phyloP scores from a whole-genome alignment of 2,113 vertebrate species.

The Macaca nemestrina region DNA sequence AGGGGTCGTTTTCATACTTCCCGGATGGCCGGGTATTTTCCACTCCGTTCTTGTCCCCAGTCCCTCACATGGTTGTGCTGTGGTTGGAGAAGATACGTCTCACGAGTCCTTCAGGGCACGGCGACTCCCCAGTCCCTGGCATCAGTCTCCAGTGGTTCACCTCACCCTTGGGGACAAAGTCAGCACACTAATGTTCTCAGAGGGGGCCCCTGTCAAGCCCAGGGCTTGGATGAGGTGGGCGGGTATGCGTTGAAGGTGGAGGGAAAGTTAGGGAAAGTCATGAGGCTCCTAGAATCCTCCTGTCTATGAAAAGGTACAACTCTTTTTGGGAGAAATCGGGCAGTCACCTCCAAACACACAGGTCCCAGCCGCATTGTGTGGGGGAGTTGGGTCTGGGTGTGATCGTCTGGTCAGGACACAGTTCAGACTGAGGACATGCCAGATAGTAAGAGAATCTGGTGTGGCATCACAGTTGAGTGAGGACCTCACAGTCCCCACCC shows the following conservation, averaged over 20 bases:
- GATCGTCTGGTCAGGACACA: background rate
- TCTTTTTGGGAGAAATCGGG: background rate
- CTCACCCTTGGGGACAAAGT: background rate
- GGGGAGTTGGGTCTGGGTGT: background rate
- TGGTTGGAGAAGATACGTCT: background rate
- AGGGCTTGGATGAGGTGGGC: background rate
- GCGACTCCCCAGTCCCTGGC: background rate
- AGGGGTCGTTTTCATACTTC: background rate
- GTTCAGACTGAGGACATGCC: background rate
- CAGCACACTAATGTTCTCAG: background rate
- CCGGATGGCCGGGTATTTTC: background rate
- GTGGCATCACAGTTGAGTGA: background rate
- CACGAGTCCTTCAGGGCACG: background rate
- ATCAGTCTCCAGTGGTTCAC: background rate
- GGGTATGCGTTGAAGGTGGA: background rate
- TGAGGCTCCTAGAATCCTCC: background rate
- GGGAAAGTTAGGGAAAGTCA: background rate
- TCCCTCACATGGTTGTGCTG: background rate
- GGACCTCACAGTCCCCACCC: background rate
- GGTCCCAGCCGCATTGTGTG: rapidly evolving
- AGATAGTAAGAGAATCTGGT: background rate
- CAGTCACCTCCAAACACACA: background rate
- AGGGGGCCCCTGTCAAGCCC: background rate
- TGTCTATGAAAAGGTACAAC: background rate
- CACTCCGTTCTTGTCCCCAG: background rate